Conservation (phyloP, 2,888 invertebrate genomes). For the Nymphalis c-album region DNA sequence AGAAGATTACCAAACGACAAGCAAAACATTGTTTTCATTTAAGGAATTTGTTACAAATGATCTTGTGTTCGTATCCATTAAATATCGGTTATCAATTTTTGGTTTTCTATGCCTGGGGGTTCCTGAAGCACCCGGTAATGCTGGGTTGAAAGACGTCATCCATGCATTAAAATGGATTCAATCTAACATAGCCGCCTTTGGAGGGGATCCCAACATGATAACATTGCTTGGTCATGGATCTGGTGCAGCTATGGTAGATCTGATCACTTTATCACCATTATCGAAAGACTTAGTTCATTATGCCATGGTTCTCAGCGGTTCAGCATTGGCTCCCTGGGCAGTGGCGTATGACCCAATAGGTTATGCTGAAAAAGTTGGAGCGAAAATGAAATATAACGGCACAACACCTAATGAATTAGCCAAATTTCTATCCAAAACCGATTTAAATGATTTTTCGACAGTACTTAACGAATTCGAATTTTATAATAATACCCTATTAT, state of each 20-base stretch:
- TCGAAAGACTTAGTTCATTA: constrained; percentile 59
- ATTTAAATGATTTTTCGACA: constrained; percentile 47
- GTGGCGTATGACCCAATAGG: constrained; percentile 66
- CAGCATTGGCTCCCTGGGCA: constrained; percentile 68
- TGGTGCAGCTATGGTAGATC: constrained; percentile 83
- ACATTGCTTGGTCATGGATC: constrained; percentile 91
- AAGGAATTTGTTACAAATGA: constrained; percentile 84
- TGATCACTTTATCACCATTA: constrained; percentile 62
- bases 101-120: constrained; percentile 85
- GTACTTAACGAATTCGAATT: constrained; percentile 55
- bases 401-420: constrained; percentile 54
- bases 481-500: constrained; percentile 62
- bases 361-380: constrained; percentile 56
- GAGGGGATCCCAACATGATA: constrained; percentile 88
- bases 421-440: constrained; percentile 48
- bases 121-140: constrained; percentile 87
- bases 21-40: constrained; percentile 56
- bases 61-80: constrained; percentile 83
- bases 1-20: constrained; percentile 56
- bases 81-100: constrained; percentile 88
- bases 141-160: constrained; percentile 91
- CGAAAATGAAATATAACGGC: constrained; percentile 54
- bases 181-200: constrained; percentile 86
- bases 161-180: constrained; percentile 88
- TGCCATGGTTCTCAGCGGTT: constrained; percentile 68